Evolutionary conservation across 1,140 invertebrate genomes (phyloP).

Genomic region (Leptopilina boulardi): DNA sequence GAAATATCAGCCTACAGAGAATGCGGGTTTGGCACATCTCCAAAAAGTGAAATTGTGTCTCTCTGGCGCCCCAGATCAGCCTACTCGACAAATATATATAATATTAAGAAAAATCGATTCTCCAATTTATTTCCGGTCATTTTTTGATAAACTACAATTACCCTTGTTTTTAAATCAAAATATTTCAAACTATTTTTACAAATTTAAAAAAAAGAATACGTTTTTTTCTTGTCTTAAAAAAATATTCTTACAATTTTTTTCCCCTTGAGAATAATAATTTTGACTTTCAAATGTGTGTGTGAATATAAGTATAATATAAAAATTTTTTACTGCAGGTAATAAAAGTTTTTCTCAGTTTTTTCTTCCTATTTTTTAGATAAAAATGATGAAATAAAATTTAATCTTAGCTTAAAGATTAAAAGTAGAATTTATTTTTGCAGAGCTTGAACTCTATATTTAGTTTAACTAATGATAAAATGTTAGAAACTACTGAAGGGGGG

Average conservation of each 20-base stretch:
- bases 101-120: neutral
- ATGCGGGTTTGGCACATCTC: slow-evolving; percentile 66
- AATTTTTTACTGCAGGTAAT: too few relatives aligned
- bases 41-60: slow-evolving; percentile 67
- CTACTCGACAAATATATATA: slow-evolving; percentile 21
- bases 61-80: slow-evolving; percentile 46
- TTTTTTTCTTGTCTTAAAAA: too few relatives aligned
- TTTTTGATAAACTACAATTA: slow-evolving; percentile 11
- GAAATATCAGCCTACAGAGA: slow-evolving; percentile 38
- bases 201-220: too few relatives aligned
- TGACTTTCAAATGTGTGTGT: too few relatives aligned
- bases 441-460: neutral
- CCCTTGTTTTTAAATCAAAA: too few relatives aligned
- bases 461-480: neutral
- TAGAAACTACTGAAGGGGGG: neutral
- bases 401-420: neutral
- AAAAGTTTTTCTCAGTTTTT: too few relatives aligned
- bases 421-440: neutral
- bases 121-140: slow-evolving; percentile 2
- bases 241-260: too few relatives aligned
- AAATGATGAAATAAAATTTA: neutral
- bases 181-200: too few relatives aligned
- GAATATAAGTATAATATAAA: too few relatives aligned
- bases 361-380: too few relatives aligned
- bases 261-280: too few relatives aligned